phyloP scores from a whole-genome alignment of 2,113 vertebrate species.

The Cyphomyrus discorhynchus region DNA sequence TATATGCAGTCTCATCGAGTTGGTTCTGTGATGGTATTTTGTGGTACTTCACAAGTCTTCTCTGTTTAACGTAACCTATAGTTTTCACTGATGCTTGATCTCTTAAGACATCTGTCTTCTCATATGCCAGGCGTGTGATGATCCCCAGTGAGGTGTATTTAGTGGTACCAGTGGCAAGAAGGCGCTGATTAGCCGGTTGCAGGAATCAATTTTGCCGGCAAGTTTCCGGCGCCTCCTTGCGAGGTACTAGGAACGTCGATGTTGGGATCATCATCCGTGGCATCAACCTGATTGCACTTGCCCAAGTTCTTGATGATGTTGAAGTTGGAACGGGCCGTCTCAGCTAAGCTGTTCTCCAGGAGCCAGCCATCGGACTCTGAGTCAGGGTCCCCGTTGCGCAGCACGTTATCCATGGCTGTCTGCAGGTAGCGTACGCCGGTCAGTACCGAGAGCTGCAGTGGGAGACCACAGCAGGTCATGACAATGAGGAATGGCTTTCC shows the following conservation, averaged over 20 bases:
- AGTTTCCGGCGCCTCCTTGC: conserved; percentile 64
- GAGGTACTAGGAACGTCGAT: conserved; percentile 61
- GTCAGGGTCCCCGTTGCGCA: conserved; percentile 65
- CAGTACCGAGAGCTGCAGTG: conserved; percentile 66
- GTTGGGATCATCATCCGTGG: conserved; percentile 63
- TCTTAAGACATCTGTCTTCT: not conserved
- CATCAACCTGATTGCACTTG: conserved; percentile 71
- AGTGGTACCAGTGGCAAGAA: not conserved
- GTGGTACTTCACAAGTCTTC: not conserved
- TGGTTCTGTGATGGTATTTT: not conserved
- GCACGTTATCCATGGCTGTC: conserved; percentile 74
- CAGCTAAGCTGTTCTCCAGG: conserved; percentile 73
- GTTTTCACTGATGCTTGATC: not conserved
- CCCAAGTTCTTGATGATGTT: conserved; percentile 72
- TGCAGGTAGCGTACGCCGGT: conserved; percentile 80
- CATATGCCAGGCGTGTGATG: not conserved
- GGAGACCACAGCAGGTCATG: not conserved
- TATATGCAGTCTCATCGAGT: not conserved
- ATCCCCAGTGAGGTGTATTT: not conserved
- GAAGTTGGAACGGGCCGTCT: conserved; percentile 74
- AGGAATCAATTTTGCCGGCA: conserved; percentile 52
- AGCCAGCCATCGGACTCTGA: conserved; percentile 77
- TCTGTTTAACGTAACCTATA: not conserved
- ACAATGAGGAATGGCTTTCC: not conserved
- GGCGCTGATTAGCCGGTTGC: conserved; percentile 42